Evolutionary conservation across 2,888 invertebrate species (phyloP), one percentile per base, ranked within the genome.

Genomic region (Lepidocyrtoides sp.): DNA sequence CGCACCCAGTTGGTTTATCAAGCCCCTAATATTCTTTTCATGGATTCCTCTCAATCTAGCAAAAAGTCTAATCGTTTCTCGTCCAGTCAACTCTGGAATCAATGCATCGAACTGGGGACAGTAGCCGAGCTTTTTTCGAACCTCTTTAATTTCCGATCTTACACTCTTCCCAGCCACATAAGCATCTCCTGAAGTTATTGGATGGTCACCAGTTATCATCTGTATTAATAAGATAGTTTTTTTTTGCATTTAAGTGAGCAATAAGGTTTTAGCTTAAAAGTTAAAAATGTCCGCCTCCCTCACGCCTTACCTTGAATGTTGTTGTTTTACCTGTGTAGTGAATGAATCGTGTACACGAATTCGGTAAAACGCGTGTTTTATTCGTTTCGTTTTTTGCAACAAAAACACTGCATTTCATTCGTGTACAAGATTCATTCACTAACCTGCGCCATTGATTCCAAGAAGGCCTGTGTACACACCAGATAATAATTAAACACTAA

Each of bases 251-350:
- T 41, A 41, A 10, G 12, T 2, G n/a, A 48, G 2, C 12, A 48
- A 48, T 48, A 2, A 48, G 48, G 3, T 14, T 48, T 48, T 48
- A n/a, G n/a, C n/a, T 36, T 36, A 36, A 4, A 36, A 36, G 48
- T 48, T 10, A 48, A 48, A 7, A 36, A 36, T 36, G 7, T 36
- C 2, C 7, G 36, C 36, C n/a, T n/a, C n/a, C n/a, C n/a, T n/a
- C n/a, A n/a, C n/a, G n/a, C n/a, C n/a, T n/a, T n/a, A n/a, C 84
- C 72, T 97, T 97, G 95, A 99, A 99, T 0, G 98, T 98, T 0
- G 97, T 97, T 0, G 98, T 98, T 95, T 98, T 98, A 0, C 98
- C 98, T n/a, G n/a, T n/a, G n/a, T n/a, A n/a, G n/a, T n/a, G n/a
- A n/a, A n/a, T n/a, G n/a, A n/a, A n/a, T n/a, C n/a, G n/a, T n/a